These are phyloP conservation scores for Crambe crambe DNA, from an alignment of 37 sponge, comb jelly and placozoan genomes.

Conservation along the genomic window DNA sequence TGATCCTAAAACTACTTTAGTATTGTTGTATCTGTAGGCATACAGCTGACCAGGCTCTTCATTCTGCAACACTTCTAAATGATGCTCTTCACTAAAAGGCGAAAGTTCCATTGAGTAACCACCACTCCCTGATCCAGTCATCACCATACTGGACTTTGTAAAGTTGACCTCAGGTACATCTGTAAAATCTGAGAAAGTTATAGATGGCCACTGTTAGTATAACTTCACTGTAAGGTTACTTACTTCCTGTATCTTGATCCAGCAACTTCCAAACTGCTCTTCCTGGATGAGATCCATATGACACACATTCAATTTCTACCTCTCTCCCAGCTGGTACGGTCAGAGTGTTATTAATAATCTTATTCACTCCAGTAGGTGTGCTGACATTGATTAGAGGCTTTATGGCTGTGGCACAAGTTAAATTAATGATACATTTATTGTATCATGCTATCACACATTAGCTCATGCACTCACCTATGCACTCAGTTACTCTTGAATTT, in stretches of 20 bases:
- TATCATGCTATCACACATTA: neutral
- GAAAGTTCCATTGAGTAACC: neutral
- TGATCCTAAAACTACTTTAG: slow-evolving; percentile 2
- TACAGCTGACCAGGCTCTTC: slow-evolving; percentile 29
- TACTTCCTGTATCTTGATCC: neutral
- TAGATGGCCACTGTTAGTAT: too few species aligned
- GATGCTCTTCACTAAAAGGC: neutral
- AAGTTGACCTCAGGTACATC: neutral
- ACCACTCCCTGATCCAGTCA: neutral
- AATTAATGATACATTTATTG: neutral
- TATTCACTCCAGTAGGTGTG: neutral
- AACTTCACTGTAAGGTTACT: neutral
- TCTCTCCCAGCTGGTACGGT: neutral
- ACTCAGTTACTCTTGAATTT: neutral
- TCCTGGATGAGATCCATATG: neutral
- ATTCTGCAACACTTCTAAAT: neutral
- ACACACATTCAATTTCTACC: neutral
- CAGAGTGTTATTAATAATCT: too few species aligned
- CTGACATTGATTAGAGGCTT: neutral
- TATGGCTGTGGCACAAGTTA: neutral
- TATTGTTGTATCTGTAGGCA: slow-evolving; percentile 23
- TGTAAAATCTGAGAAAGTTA: neutral
- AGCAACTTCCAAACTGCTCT: neutral
- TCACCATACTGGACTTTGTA: neutral
- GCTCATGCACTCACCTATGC: slow-evolving; percentile 3